A percentile compares a stretch with the other conserved stretches of the same genome.
Conservation (phyloP, 2,113 vertebrate species). For the Tamias sibiricus region DNA sequence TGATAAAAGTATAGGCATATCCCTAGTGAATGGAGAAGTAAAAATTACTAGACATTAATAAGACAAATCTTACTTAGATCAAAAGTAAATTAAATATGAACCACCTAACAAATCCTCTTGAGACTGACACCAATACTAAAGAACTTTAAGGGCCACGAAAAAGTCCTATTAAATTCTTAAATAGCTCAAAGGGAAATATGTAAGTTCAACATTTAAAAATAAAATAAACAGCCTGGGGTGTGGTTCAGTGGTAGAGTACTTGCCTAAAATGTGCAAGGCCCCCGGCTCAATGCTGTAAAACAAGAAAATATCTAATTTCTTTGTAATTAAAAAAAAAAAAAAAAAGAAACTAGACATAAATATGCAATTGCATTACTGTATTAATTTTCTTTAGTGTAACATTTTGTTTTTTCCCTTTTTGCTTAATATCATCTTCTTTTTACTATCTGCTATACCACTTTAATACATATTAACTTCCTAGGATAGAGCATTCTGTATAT, state of each 20-base stretch:
- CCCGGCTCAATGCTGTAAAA: background rate
- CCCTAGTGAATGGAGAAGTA: constrained; percentile 87
- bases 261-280: background rate
- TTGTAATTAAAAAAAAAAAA: background rate
- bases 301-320: background rate
- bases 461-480: background rate
- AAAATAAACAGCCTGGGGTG: background rate
- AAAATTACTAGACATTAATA: background rate
- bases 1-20: constrained; percentile 98
- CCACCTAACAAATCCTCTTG: background rate
- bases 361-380: background rate
- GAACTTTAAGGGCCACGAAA: constrained; percentile 12
- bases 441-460: background rate
- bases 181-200: constrained; percentile 27
- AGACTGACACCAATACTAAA: background rate
- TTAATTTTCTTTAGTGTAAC: background rate
- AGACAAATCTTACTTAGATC: constrained; percentile 2
- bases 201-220: constrained; percentile 33
- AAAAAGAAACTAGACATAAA: constrained; percentile 15
- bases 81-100: constrained; percentile 11
- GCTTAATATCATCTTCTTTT: background rate
- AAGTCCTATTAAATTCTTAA: constrained; percentile 22
- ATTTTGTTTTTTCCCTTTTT: background rate
- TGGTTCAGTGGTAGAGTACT: background rate
- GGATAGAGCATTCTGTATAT: background rate